Base-by-base conservation (phyloP, 2,797 vertebrate genomes). In the Liparis tanakae region DNA sequence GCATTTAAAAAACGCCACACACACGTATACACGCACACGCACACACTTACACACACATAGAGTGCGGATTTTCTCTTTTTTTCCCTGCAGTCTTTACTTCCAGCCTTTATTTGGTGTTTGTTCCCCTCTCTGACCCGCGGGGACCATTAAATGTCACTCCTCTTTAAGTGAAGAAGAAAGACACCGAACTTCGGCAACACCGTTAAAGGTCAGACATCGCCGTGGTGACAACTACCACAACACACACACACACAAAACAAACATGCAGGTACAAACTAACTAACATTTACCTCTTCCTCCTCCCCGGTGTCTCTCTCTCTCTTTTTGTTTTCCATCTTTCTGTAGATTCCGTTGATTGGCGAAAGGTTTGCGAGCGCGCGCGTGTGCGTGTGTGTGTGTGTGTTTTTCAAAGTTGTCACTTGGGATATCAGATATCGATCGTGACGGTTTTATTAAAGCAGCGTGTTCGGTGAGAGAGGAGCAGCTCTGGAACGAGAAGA, bases 141-240 rank as follows among this genome's bases (percentile, higher is more conserved):
- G 92, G 92, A 94, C 92, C 94, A 93, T 94, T 93, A 92, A 93
- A 95, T 94, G 93, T 93, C 94, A 92, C 74, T 92, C 88, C 84
- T 79, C 87, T 92, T 94, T 93, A 93, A 93, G 87, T 88, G 91
- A 91, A 88, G 86, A 88, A 91, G 92, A 94, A 90, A 93, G 92
- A 94, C 90, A 93, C 94, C 92, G 94, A 94, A 93, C 89, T 93
- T 93, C 64, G 68, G 79, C 25, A 91, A 91, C 90, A 89, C 89
- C 54, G 80, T 88, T 93, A 94, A 95, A 94, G 93, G 94, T 95
- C 93, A 94, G 68, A 82, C 79, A 78, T 88, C 58, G 83, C 88
- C 86, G 84, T 82, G 85, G 92, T 53, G 81, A 89, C 88, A 85
- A 55, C 80, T 54, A 64, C 70, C 3, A 1, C 73, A 71, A 43